Percentiles rank a stretch among this genome's conserved stretches.
Evolutionary conservation across 2,888 invertebrate genomes (phyloP).

Genomic region (Brachypalpus laphriformis): DNA sequence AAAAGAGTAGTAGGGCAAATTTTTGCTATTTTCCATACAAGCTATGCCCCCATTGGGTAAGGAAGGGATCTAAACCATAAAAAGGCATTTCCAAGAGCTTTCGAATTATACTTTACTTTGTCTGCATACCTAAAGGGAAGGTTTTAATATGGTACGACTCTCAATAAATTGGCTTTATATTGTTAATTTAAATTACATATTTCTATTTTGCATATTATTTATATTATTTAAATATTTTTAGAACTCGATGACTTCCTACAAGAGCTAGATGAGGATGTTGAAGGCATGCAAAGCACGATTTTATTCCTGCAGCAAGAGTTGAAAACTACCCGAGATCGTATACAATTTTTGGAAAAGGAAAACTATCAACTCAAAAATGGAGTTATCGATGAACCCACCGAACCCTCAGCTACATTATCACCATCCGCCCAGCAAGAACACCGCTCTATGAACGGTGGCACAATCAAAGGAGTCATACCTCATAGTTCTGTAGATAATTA

Average conservation of each 20-base stretch:
- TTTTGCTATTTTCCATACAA: no score
- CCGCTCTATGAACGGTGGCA: conserved; percentile 50
- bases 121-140: no score
- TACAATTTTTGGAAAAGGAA: conserved; percentile 86
- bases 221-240: no score
- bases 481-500: conserved; percentile 41
- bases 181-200: no score
- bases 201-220: no score
- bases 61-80: no score
- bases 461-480: conserved; percentile 43
- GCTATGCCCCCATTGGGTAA: no score
- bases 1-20: no score
- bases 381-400: conserved; percentile 54
- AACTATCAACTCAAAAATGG: conserved; percentile 79
- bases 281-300: conserved; percentile 99
- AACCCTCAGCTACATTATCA: conserved; percentile 42
- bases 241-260: conserved; percentile 97
- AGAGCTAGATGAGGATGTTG: conserved; percentile 98
- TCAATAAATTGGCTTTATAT: no score
- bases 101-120: no score
- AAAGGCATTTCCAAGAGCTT: no score
- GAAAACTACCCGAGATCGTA: conserved; percentile 90
- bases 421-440: conserved; percentile 70
- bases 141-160: no score
- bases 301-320: conserved; percentile 96